Evolutionary conservation across 2,888 invertebrate species (phyloP), one percentile per base, ranked within the genome.

Genomic region (Caenorhabditis sp.): DNA sequence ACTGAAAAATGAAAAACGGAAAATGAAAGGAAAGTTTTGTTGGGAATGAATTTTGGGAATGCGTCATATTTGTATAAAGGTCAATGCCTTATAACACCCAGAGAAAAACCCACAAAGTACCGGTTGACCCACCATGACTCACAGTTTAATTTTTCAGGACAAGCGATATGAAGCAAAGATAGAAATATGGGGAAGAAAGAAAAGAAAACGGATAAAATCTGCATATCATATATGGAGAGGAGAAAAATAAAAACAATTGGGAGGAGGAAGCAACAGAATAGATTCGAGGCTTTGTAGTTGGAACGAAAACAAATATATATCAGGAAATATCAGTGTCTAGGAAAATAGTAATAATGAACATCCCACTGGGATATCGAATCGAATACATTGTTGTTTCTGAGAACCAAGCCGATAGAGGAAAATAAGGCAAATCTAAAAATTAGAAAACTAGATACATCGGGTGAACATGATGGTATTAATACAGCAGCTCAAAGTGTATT

Each of bases 31-130:
- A 47, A 19, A 47, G n/a, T 44, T 10, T 22, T 68, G 38, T 41
- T 24, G 16, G 38, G 12, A 38, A 35, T 35, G 8, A 51, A 51
- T n/a, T n/a, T n/a, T n/a, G 28, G 16, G 24, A 68, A 68, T 68
- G 68, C 38, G 54, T 68, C 68, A 68, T 68, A 54, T 68, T 68
- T 68, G 68, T 68, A 54, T 68, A 68, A 68, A 68, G 54, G 68
- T 68, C 68, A 54, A 54, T 54, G 10, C 51, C 12, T 54, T 26
- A 54, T 51, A 35, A 31, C 19, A 14, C 47, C 44, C 28, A 56
- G 24, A 26, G 26, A 63, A 44, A 63, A 44, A 38, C 26, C 63
- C 26, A 41, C 44, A 68, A 16, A 38, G 68, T 68, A 68, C 38
- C 38, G 14, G 38, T 68, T 54, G 49, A 51, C 68, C 68, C 54